A percentile compares a stretch with the other conserved stretches of the same genome.
Conservation (phyloP, 2,797 vertebrate species). For the Meda fulgida region DNA sequence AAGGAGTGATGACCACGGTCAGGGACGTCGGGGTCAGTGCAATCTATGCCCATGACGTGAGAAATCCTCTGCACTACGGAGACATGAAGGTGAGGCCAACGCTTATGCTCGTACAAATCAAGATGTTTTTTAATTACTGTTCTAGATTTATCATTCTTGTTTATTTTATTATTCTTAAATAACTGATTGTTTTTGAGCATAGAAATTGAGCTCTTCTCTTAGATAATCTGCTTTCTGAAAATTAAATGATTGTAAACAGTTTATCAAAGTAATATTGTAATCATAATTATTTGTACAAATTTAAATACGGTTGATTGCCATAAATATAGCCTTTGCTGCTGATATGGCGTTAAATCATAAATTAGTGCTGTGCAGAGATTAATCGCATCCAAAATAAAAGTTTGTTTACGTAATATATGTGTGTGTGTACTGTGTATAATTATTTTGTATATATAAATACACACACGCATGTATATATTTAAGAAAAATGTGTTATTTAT, state of each 20-base stretch:
- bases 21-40: constrained; percentile 86
- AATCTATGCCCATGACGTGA: constrained; percentile 87
- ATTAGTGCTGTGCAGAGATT: no score
- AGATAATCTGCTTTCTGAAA: background rate
- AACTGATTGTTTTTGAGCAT: background rate
- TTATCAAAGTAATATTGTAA: no score
- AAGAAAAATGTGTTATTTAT: rapidly evolving
- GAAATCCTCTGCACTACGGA: constrained; percentile 88
- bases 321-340: no score
- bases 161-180: background rate
- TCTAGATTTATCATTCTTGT: background rate
- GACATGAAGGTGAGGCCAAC: constrained; percentile 85
- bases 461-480: no score
- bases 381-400: no score
- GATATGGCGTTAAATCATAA: no score
- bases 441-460: no score
- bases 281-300: no score
- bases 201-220: background rate
- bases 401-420: no score
- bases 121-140: background rate
- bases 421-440: no score
- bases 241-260: no score
- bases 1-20: constrained; percentile 91
- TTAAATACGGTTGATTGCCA: no score
- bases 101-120: background rate